These are phyloP conservation scores for Myiotriccus ornatus DNA, from an alignment of 2,797 vertebrate species.

Conservation along the genomic window DNA sequence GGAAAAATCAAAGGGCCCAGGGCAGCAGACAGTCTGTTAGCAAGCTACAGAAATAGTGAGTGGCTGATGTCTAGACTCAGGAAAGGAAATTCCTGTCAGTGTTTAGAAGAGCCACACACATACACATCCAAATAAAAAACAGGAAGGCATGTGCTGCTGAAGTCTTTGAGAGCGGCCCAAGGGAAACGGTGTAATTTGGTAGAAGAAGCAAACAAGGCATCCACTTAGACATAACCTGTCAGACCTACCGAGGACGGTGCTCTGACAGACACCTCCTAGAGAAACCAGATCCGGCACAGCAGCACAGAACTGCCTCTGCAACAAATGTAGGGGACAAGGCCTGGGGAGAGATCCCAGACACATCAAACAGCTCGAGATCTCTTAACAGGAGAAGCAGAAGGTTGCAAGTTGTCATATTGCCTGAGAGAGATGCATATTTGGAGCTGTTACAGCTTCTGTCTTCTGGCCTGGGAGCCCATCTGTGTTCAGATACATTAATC, in stretches of 20 bases:
- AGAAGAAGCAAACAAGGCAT: conserved; percentile 2
- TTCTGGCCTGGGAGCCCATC: not conserved
- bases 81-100: conserved; percentile 51
- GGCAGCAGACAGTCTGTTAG: conserved; percentile 33
- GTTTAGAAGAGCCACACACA: conserved; percentile 34
- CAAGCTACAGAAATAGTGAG: conserved; percentile 48
- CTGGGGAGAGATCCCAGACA: not conserved
- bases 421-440: not conserved
- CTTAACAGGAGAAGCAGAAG: not conserved
- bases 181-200: not conserved
- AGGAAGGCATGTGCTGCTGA: conserved; percentile 13
- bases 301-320: not conserved
- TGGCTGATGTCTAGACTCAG: conserved; percentile 37
- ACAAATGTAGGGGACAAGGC: not conserved
- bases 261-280: not conserved
- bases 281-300: not conserved
- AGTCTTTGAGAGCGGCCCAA: not conserved
- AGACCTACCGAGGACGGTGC: not conserved
- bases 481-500: not conserved
- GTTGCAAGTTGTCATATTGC: not conserved
- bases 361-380: not conserved
- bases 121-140: conserved; percentile 54
- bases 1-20: conserved; percentile 33
- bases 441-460: not conserved
- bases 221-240: not conserved